A percentile compares a stretch with the other conserved stretches of the same genome.
Conservation (phyloP, 2,113 vertebrate genomes). For the Cottus gobio region DNA sequence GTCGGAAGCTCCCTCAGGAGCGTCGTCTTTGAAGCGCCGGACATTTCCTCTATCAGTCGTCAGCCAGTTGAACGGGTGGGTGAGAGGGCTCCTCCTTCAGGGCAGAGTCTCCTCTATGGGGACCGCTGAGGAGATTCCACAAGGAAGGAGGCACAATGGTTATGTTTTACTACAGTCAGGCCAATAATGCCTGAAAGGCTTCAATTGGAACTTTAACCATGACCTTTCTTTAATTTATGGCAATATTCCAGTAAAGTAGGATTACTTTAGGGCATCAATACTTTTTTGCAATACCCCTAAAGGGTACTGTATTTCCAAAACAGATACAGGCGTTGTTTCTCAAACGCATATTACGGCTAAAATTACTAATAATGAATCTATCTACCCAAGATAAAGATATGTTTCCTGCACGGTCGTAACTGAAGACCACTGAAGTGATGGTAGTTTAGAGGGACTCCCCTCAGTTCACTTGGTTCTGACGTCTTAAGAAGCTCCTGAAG, state of each 20-base stretch:
- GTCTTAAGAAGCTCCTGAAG: too few species aligned
- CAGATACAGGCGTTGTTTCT: neutral
- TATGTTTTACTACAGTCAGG: neutral
- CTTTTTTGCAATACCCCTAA: neutral
- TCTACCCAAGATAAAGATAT: too few species aligned
- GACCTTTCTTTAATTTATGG: neutral
- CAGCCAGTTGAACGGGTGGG: neutral
- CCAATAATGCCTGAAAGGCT: neutral
- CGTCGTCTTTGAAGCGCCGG: slow-evolving; percentile 14
- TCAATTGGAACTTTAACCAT: neutral
- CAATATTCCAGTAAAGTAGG: neutral
- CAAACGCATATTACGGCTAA: too few species aligned
- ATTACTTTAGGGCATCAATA: neutral
- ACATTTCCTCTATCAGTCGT: slow-evolving; percentile 13
- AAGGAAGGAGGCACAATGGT: neutral
- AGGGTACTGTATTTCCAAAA: neutral
- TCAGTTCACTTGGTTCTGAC: too few species aligned
- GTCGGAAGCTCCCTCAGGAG: slow-evolving; percentile 2
- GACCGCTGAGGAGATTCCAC: neutral
- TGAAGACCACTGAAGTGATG: too few species aligned
- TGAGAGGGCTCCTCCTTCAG: neutral
- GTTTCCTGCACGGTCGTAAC: too few species aligned
- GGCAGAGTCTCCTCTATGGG: neutral
- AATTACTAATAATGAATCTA: too few species aligned
- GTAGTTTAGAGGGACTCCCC: too few species aligned